phyloP scores from a whole-genome alignment of 2,113 vertebrate species.

The Ailuropoda melanoleuca region DNA sequence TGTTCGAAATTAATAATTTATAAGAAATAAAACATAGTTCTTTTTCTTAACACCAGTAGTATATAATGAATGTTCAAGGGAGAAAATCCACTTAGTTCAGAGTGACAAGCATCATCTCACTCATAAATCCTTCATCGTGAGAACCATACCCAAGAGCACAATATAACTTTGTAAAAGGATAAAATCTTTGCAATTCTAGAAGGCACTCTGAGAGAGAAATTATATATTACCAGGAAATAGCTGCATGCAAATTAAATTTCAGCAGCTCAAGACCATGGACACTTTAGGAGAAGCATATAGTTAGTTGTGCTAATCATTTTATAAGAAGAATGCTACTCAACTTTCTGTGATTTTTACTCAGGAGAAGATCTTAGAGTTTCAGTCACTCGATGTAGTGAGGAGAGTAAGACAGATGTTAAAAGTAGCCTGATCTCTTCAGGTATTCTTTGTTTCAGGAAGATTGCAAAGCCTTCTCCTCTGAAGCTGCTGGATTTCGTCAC shows the following conservation, averaged over 20 bases:
- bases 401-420: not conserved
- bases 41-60: conserved; percentile 58
- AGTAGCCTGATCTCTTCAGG: not conserved
- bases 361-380: not conserved
- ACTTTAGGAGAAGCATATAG: conserved; percentile 55
- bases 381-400: not conserved
- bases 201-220: conserved; percentile 76
- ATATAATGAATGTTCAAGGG: conserved; percentile 71
- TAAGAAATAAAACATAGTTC: conserved; percentile 37
- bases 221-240: conserved; percentile 76
- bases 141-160: conserved; percentile 71
- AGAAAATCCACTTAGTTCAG: conserved; percentile 63
- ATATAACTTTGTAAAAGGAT: conserved; percentile 68
- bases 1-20: conserved; percentile 67
- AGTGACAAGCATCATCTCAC: conserved; percentile 70
- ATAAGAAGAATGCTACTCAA: conserved; percentile 6
- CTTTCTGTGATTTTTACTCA: not conserved
- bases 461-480: not conserved
- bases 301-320: conserved; percentile 39
- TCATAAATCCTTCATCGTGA: conserved; percentile 77
- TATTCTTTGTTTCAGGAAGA: not conserved
- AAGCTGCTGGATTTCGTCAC: not conserved
- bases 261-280: conserved; percentile 67
- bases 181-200: conserved; percentile 76
- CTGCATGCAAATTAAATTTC: conserved; percentile 77